phyloP scores from a whole-genome alignment of 2,888 invertebrate species.

The Harpalus rubripes region DNA sequence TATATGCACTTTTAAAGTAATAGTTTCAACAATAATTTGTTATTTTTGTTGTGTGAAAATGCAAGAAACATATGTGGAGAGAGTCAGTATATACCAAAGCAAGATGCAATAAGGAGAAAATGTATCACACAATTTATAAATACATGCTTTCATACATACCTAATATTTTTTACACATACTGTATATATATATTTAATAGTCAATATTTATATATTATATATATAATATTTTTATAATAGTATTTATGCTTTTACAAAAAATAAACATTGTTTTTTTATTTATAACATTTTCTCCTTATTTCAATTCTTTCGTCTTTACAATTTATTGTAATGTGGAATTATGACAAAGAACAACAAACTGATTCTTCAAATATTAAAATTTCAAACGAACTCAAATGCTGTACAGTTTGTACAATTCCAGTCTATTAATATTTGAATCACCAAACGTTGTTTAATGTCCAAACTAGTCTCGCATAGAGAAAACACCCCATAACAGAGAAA shows the following conservation, averaged over 20 bases:
- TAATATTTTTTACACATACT: constrained; percentile 74
- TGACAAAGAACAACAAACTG: constrained; percentile 18
- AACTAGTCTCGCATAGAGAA: constrained; percentile 6
- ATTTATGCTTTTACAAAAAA: constrained; percentile 77
- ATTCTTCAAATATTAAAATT: constrained; percentile 8
- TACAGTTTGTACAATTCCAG: constrained; percentile 19
- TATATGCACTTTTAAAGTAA: not conserved
- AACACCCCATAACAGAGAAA: not conserved
- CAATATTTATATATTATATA: constrained; percentile 75
- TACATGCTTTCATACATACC: constrained; percentile 73
- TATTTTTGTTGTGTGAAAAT: not conserved
- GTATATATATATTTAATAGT: constrained; percentile 73
- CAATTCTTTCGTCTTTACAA: constrained; percentile 77
- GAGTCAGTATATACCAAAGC: not conserved
- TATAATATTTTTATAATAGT: constrained; percentile 72
- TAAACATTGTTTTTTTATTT: constrained; percentile 75
- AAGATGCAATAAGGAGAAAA: constrained; percentile 61
- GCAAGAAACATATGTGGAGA: not conserved
- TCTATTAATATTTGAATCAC: not conserved
- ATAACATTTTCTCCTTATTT: constrained; percentile 76
- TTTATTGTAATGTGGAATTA: constrained; percentile 75
- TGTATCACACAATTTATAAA: constrained; percentile 54
- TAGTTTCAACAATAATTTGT: not conserved
- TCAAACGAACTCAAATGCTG: constrained; percentile 15
- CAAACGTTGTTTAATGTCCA: not conserved